Evolutionary conservation across 2,888 invertebrate species (phyloP).

Genomic region (Heliconius hortense): DNA sequence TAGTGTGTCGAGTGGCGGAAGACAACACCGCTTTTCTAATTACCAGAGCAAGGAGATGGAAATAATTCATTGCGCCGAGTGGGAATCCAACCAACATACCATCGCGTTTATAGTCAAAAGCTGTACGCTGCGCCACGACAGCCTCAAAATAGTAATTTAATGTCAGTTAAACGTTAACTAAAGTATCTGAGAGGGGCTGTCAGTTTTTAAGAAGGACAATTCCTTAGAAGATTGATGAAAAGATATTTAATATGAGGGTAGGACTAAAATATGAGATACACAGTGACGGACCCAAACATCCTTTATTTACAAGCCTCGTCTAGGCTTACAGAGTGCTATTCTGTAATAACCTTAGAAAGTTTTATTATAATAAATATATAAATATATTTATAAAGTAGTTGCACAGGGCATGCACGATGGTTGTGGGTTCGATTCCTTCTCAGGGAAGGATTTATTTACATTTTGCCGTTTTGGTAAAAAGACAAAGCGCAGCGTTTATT

Average conservation of each 20-base stretch:
- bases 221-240: conserved; percentile 13
- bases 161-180: background rate
- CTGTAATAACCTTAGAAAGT: background rate
- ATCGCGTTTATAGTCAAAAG: background rate
- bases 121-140: background rate
- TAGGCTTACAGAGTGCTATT: background rate
- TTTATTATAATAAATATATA: background rate
- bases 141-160: background rate
- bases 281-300: conserved; percentile 1
- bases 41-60: background rate
- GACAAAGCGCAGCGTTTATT: too few relatives aligned
- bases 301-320: conserved; percentile 8
- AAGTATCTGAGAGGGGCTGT: conserved; percentile 2
- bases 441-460: too few relatives aligned
- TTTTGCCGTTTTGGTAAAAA: too few relatives aligned
- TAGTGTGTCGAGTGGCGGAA: too few relatives aligned
- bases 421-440: background rate
- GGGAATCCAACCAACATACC: background rate
- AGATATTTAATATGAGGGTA: conserved; percentile 9
- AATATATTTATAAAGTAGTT: background rate
- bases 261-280: conserved; percentile 18
- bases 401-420: too few relatives aligned
- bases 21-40: too few relatives aligned
- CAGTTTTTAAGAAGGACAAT: background rate
- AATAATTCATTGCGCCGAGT: background rate